These are phyloP conservation scores for Macrobrachium rosenbergii DNA, from an alignment of 1,140 invertebrate genomes.

Conservation along the genomic window DNA sequence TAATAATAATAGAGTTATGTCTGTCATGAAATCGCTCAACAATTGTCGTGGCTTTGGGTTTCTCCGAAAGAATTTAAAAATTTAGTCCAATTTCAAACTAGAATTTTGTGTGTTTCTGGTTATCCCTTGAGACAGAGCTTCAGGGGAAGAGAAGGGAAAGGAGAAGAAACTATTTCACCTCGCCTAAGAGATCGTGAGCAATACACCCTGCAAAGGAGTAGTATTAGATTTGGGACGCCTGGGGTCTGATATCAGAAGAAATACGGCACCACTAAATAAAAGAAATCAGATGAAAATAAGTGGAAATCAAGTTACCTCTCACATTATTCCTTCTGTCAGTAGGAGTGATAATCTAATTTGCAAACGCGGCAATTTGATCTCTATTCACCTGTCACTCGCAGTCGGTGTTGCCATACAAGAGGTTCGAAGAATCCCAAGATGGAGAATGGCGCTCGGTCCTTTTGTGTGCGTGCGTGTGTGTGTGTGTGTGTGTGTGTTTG, in stretches of 20 bases:
- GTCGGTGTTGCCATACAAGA: slow-evolving; percentile 50
- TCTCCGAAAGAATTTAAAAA: too few species aligned
- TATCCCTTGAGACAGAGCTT: too few species aligned
- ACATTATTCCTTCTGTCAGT: slow-evolving; percentile 61
- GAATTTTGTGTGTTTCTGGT: too few species aligned
- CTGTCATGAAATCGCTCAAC: too few species aligned
- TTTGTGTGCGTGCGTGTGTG: neutral
- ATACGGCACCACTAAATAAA: neutral
- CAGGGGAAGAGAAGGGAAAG: too few species aligned
- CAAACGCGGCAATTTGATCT: slow-evolving; percentile 63
- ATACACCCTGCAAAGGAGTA: too few species aligned
- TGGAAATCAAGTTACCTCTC: slow-evolving; percentile 57
- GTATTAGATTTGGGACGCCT: too few species aligned
- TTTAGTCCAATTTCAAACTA: too few species aligned
- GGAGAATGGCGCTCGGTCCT: neutral
- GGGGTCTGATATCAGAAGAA: neutral
- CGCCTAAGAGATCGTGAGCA: too few species aligned
- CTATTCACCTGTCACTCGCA: slow-evolving; percentile 63
- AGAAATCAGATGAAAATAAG: slow-evolving; percentile 47
- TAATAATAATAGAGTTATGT: too few species aligned
- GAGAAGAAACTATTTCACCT: too few species aligned
- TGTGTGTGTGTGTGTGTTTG: neutral
- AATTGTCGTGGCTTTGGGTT: too few species aligned
- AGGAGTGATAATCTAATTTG: slow-evolving; percentile 59
- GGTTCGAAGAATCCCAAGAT: neutral